Evolutionary conservation across 35 echinoderm and acorn worm genomes (phyloP), one percentile per base, ranked within the genome.

Genomic region (Patiria miniata): DNA sequence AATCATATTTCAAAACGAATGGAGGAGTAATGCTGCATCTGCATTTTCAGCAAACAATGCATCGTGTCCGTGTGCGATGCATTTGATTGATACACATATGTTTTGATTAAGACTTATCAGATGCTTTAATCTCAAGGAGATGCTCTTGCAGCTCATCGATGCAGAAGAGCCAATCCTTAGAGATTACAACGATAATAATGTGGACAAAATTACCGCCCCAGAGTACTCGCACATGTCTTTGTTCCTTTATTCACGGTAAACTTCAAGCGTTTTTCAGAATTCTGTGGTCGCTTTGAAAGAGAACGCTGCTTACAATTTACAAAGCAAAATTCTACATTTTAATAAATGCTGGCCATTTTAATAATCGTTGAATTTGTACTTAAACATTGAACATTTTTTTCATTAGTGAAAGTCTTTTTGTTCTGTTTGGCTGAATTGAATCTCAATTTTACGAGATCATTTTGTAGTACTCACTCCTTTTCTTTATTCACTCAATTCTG

Each of bases 81-180:
- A 73, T 12, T 7, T 73, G 21, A 73, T 73, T 73, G 65, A 73
- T 73, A 73, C 65, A 73, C 65, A 73, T 73, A 34, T 73, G 65
- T 73, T 73, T 73, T 73, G 65, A 73, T 73, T 73, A 73, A 73
- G 65, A 32, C 65, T 73, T 73, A 73, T 73, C 65, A 8, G 21
- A 36, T 26, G 26, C 12, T 30, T 73, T 73, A 34, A 73, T 73
- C 65, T 73, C 3, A 26, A 34, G 23, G 65, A 73, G 65, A 73
- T 73, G 65, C 65, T 73, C 65, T 73, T 36, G 65, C 26, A 73
- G 65, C 29, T 73, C 65, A 73, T 73, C 65, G 19, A 73, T 73
- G 65, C 34, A 73, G 65, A 73, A 73, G 65, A 73, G 14, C 26
- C 65, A 73, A 73, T 73, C 65, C 65, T 73, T 32, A 30, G 65